Evolutionary conservation across 2,113 vertebrate genomes (phyloP).

Genomic region (Garra rufa): DNA sequence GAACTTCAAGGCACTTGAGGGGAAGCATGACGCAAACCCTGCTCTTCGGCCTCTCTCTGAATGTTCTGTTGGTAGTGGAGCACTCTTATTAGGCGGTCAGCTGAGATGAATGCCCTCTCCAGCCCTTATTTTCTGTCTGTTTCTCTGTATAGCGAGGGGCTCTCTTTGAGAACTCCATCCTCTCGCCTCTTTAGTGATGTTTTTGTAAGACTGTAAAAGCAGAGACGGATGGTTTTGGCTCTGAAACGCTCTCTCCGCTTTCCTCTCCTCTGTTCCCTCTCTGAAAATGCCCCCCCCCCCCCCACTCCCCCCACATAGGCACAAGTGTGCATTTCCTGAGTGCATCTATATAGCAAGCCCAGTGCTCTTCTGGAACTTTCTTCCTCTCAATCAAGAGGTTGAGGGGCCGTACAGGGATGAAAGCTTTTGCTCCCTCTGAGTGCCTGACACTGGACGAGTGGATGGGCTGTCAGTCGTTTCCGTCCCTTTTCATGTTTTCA

Average conservation of each 20-base stretch:
- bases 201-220: slow-evolving; percentile 78
- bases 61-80: slow-evolving; percentile 73
- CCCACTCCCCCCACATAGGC: background rate
- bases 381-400: slow-evolving; percentile 74
- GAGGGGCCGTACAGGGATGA: slow-evolving; percentile 69
- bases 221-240: slow-evolving; percentile 76
- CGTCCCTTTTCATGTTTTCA: slow-evolving; percentile 66
- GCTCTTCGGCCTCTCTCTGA: slow-evolving; percentile 68
- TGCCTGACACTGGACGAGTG: slow-evolving; percentile 68
- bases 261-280: slow-evolving; percentile 72
- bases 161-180: slow-evolving; percentile 65
- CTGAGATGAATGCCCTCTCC: slow-evolving; percentile 69
- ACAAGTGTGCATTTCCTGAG: slow-evolving; percentile 76
- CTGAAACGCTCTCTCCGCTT: slow-evolving; percentile 70
- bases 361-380: slow-evolving; percentile 66
- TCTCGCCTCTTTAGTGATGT: slow-evolving; percentile 74
- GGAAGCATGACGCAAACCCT: slow-evolving; percentile 70
- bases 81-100: slow-evolving; percentile 63
- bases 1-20: slow-evolving; percentile 59
- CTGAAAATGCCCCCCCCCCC: slow-evolving; percentile 69
- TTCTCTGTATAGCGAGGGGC: slow-evolving; percentile 64
- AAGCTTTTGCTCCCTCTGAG: slow-evolving; percentile 65
- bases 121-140: slow-evolving; percentile 52
- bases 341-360: slow-evolving; percentile 67
- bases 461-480: slow-evolving; percentile 62